Conservation (phyloP, 2,888 invertebrate genomes). For the Herminia tarsipennalis region DNA sequence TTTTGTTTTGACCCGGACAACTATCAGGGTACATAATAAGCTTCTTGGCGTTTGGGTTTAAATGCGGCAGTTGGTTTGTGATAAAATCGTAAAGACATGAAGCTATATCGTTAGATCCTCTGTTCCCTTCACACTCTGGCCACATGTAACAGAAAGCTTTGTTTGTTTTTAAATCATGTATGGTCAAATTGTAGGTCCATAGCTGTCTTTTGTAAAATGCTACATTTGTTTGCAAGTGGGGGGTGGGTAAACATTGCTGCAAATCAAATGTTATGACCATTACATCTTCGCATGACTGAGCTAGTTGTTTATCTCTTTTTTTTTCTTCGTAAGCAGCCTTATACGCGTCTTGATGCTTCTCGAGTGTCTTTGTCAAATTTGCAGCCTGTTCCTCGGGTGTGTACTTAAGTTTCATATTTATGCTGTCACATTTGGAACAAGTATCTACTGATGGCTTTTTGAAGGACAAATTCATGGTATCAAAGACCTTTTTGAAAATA, state of each 20-base stretch:
- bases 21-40: too few relatives aligned
- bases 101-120: constrained; percentile 44
- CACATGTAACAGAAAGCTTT: constrained; percentile 37
- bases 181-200: constrained; percentile 35
- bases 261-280: constrained; percentile 26
- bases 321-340: constrained; percentile 23
- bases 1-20: constrained; percentile 19
- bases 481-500: too few relatives aligned
- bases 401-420: constrained; percentile 14
- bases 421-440: constrained; percentile 20
- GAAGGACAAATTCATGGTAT: too few relatives aligned
- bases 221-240: constrained; percentile 24
- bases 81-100: constrained; percentile 35
- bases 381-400: constrained; percentile 6
- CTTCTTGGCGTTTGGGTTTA: constrained; percentile 9
- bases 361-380: constrained; percentile 8
- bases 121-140: constrained; percentile 27
- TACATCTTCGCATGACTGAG: constrained; percentile 13
- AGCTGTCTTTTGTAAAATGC: constrained; percentile 36
- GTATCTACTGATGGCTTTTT: constrained; percentile 21
- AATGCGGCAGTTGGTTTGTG: constrained; percentile 15
- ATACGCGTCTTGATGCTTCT: constrained; percentile 17
- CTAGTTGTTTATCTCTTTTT: constrained; percentile 18
- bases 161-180: constrained; percentile 25
- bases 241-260: constrained; percentile 37